Conservation (phyloP, 1,140 invertebrate species). For the Nasonia giraulti region DNA sequence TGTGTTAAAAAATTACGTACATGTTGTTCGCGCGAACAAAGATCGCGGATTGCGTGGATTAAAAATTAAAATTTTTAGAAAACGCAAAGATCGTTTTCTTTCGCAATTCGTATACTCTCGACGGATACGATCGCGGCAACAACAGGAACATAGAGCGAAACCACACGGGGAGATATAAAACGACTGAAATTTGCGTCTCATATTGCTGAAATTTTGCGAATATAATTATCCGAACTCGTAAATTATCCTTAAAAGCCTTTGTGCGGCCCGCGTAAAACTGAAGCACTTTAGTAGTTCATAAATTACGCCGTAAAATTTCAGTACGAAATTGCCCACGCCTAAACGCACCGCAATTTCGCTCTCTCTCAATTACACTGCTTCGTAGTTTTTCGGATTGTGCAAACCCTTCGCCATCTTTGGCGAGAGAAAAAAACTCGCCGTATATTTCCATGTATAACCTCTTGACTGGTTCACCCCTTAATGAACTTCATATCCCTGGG, state of each 20-base stretch:
- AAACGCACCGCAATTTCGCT: too few species aligned
- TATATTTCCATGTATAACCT: background rate
- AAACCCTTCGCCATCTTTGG: background rate
- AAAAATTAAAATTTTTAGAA: too few species aligned
- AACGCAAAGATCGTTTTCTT: too few species aligned
- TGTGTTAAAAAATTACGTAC: too few species aligned
- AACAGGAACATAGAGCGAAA: background rate
- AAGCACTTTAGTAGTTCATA: background rate
- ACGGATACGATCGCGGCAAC: too few species aligned
- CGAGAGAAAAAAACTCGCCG: background rate
- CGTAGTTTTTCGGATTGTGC: background rate
- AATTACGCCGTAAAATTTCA: background rate
- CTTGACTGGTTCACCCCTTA: background rate
- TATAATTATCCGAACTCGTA: background rate
- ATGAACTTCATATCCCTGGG: slow-evolving; percentile 23
- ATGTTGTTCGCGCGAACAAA: too few species aligned
- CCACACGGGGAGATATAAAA: background rate
- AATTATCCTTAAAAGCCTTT: background rate
- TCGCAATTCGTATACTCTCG: too few species aligned
- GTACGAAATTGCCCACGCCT: background rate
- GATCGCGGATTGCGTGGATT: too few species aligned
- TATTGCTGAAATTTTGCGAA: background rate
- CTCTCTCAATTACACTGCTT: background rate
- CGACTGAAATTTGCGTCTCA: background rate
- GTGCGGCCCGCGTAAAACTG: background rate